These are phyloP conservation scores for Peucedramus taeniatus DNA, from an alignment of 2,113 vertebrate species.

Conservation along the genomic window DNA sequence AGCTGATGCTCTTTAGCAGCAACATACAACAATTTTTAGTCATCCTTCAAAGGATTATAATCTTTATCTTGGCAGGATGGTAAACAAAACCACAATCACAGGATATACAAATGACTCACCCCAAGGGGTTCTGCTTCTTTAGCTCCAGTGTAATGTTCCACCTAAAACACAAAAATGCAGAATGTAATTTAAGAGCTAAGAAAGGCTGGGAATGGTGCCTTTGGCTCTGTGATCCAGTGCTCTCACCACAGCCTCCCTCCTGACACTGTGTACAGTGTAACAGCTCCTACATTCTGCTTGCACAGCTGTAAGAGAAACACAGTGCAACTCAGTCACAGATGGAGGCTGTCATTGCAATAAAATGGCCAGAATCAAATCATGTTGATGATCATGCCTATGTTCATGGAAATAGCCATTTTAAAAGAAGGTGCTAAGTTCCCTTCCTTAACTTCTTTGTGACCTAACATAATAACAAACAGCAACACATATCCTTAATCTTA, in stretches of 20 bases:
- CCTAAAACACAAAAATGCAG: neutral
- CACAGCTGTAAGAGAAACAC: neutral
- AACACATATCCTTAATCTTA: neutral
- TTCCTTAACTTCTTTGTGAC: neutral
- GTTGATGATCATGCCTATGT: neutral
- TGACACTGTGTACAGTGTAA: rapidly evolving
- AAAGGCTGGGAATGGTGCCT: neutral
- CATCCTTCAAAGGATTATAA: neutral
- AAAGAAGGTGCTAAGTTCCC: neutral
- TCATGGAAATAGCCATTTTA: neutral
- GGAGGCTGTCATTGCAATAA: neutral
- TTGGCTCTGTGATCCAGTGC: neutral
- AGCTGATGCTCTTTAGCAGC: neutral
- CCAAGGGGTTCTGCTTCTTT: neutral
- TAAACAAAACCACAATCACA: conserved; percentile 6
- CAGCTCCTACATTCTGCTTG: neutral
- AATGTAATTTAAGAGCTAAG: neutral
- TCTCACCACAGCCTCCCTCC: neutral
- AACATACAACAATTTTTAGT: neutral
- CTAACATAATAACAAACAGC: neutral
- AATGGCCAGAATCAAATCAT: neutral
- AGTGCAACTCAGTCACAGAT: neutral
- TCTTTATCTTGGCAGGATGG: neutral
- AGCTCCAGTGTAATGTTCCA: neutral
- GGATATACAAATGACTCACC: conserved; percentile 7